Evolutionary conservation across 2,888 invertebrate species (phyloP).

Genomic region (Cephus rjabovi): DNA sequence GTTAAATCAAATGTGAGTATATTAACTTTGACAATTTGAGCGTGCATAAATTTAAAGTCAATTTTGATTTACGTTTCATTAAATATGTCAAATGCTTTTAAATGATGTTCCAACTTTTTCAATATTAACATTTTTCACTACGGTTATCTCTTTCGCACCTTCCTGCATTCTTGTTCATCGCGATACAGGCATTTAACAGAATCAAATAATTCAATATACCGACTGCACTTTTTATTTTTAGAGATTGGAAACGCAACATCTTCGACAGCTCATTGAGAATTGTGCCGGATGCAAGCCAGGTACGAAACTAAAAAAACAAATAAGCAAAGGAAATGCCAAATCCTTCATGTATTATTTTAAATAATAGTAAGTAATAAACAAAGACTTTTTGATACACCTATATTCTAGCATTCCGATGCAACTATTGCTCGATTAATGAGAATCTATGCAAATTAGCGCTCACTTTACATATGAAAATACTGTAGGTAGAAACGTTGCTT

Average conservation of each 20-base stretch:
- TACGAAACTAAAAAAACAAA: neutral
- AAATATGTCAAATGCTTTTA: neutral
- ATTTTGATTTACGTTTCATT: neutral
- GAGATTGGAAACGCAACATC: conserved; percentile 75
- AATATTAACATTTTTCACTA: neutral
- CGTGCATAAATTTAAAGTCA: neutral
- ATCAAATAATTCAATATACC: neutral
- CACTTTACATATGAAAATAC: no score
- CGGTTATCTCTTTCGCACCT: neutral
- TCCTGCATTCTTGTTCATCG: neutral
- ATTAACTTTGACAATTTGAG: neutral
- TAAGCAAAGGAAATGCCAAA: neutral
- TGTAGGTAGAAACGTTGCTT: no score
- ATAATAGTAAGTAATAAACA: neutral
- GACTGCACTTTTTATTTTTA: conserved; percentile 46
- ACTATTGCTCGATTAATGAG: no score
- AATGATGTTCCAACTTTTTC: neutral
- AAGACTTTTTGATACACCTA: no score
- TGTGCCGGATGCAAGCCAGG: conserved; percentile 76
- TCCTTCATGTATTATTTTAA: neutral
- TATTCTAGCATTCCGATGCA: no score
- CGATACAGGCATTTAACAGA: neutral
- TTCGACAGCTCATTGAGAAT: conserved; percentile 79
- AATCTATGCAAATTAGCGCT: no score
- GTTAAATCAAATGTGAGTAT: conserved; percentile 69